These are phyloP conservation scores for Elachura formosa DNA, from an alignment of 2,113 vertebrate species.

Conservation along the genomic window DNA sequence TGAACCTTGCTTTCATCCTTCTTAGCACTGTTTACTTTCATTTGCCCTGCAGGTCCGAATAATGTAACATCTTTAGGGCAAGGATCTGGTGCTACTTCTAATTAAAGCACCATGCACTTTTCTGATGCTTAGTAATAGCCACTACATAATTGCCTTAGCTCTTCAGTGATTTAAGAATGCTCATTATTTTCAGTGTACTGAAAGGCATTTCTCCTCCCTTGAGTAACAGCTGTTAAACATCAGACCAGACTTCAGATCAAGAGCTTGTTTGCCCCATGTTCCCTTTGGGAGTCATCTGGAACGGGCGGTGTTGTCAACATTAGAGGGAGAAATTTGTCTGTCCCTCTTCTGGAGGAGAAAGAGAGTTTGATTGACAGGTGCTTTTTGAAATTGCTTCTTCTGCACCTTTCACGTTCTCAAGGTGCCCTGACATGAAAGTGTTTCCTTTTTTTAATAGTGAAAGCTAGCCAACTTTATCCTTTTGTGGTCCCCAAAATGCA, in stretches of 20 bases:
- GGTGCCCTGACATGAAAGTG: not conserved
- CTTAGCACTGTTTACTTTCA: not conserved
- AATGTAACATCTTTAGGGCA: not conserved
- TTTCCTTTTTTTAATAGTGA: not conserved
- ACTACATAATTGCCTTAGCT: not conserved
- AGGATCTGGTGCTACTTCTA: not conserved
- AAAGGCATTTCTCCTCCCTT: not conserved
- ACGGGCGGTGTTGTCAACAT: not conserved
- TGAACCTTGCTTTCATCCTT: not conserved
- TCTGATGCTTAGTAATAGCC: not conserved
- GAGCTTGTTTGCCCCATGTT: not conserved
- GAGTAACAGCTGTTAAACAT: not conserved
- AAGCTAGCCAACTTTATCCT: conserved; percentile 3
- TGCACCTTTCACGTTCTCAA: not conserved
- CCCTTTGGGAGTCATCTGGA: not conserved
- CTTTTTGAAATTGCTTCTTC: not conserved
- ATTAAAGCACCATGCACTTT: not conserved
- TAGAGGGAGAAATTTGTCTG: not conserved
- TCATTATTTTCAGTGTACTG: not conserved
- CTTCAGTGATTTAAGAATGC: not conserved
- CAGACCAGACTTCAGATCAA: not conserved
- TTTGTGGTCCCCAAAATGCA: conserved; percentile 20
- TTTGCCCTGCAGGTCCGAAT: not conserved
- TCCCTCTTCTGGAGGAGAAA: not conserved
- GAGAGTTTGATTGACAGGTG: not conserved